These are phyloP conservation scores for Xanthorhoe designata DNA, from an alignment of 2,888 invertebrate genomes.

Conservation along the genomic window DNA sequence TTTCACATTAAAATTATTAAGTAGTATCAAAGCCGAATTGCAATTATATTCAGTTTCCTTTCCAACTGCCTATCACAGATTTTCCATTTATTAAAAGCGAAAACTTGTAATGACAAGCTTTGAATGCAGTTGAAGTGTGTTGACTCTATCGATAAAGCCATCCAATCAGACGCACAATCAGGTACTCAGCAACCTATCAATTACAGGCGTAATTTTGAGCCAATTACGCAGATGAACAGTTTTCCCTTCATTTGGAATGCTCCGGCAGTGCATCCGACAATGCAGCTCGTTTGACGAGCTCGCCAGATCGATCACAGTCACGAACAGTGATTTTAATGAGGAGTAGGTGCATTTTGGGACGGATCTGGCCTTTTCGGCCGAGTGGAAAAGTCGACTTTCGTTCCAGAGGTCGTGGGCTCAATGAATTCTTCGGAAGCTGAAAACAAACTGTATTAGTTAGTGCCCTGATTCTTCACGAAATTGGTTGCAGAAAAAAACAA, in stretches of 20 bases:
- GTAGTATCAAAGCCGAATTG: too few species aligned
- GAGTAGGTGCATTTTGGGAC: conserved; percentile 5
- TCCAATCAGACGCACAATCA: conserved; percentile 42
- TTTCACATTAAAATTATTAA: too few species aligned
- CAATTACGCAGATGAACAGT: conserved; percentile 44
- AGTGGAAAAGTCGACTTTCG: too few species aligned
- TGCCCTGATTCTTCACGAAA: too few species aligned
- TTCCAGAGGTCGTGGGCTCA: too few species aligned
- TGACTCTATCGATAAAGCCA: conserved; percentile 39
- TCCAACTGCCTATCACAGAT: too few species aligned
- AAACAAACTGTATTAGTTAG: too few species aligned
- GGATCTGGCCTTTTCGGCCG: background rate
- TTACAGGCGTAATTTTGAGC: conserved; percentile 43
- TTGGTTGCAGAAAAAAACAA: too few species aligned
- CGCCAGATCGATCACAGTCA: conserved; percentile 22
- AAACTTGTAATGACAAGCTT: background rate
- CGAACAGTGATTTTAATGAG: conserved; percentile 23
- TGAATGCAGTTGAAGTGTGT: conserved; percentile 10
- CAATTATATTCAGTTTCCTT: too few species aligned
- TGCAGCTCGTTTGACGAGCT: conserved; percentile 24
- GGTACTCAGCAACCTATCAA: conserved; percentile 44
- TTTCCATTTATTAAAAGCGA: background rate
- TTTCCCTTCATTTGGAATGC: conserved; percentile 44
- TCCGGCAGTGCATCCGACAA: conserved; percentile 27
- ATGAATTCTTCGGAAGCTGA: too few species aligned